Conservation (phyloP, 2,888 invertebrate species). For the Eupelmus urozonus region DNA sequence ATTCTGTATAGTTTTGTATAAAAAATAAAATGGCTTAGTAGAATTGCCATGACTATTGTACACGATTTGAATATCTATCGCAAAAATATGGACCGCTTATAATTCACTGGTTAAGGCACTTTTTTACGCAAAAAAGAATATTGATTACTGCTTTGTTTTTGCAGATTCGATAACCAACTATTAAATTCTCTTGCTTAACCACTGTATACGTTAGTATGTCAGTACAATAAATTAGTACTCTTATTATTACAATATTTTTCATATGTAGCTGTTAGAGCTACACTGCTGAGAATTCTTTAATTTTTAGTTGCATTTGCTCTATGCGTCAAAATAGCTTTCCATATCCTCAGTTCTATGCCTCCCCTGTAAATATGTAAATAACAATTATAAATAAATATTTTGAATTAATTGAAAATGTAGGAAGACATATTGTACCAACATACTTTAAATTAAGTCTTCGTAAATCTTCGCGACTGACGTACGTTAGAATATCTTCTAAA, state of each 20-base stretch:
- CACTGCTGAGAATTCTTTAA: constrained; percentile 1
- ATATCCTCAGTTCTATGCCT: constrained; percentile 90
- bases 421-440: constrained; percentile 70
- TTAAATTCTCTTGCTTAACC: constrained; percentile 34
- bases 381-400: constrained; percentile 3
- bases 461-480: constrained; percentile 90
- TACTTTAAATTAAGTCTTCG: constrained; percentile 88
- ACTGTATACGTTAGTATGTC: constrained; percentile 38
- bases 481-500: constrained; percentile 87
- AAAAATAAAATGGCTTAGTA: constrained; percentile 53
- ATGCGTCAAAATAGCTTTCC: constrained; percentile 87
- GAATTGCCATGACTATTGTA: constrained; percentile 49
- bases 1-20: constrained; percentile 45
- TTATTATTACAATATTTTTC: constrained; percentile 4
- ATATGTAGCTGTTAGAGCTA: constrained; percentile 17
- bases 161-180: constrained; percentile 19
- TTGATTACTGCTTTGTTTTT: constrained; percentile 34
- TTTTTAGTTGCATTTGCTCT: constrained; percentile 71
- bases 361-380: constrained; percentile 80
- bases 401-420: constrained; percentile 37
- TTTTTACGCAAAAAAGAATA: constrained; percentile 30
- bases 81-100: constrained; percentile 37
- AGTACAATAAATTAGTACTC: constrained; percentile 41
- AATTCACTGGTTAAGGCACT: constrained; percentile 58
- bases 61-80: constrained; percentile 35